These are phyloP conservation scores for Lasiurus cinereus DNA, from an alignment of 2,113 vertebrate genomes.

Conservation along the genomic window DNA sequence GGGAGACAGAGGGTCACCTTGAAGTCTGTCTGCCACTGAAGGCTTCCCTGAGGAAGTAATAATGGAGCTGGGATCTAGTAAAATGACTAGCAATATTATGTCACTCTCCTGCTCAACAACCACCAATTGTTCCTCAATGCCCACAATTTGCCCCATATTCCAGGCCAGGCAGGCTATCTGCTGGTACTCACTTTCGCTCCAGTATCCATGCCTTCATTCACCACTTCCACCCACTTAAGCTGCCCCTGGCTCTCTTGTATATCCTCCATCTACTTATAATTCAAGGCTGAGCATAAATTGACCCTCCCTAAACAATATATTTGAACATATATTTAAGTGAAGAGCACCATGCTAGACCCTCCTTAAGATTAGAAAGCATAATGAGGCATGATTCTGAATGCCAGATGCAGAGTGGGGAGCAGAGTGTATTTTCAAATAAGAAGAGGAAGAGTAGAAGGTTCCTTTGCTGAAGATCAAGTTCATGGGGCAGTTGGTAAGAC, in stretches of 20 bases:
- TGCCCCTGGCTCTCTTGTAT: background rate
- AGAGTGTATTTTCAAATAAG: background rate
- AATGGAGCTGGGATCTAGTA: background rate
- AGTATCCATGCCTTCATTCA: background rate
- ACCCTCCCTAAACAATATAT: background rate
- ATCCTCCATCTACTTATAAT: background rate
- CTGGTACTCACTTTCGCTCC: background rate
- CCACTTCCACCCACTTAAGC: background rate
- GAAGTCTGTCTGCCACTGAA: background rate
- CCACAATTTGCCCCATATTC: background rate
- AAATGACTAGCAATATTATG: background rate
- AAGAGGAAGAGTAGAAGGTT: background rate
- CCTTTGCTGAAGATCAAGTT: background rate
- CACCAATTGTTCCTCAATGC: background rate
- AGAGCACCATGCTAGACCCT: background rate
- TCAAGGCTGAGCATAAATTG: background rate
- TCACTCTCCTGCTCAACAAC: background rate
- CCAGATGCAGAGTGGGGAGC: background rate
- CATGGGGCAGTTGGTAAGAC: background rate
- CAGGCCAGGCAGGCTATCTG: background rate
- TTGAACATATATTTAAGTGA: background rate
- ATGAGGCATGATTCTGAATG: background rate
- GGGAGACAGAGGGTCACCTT: background rate
- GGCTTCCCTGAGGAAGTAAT: background rate
- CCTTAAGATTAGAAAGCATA: background rate